phyloP scores from a whole-genome alignment of 2,888 invertebrate genomes.

The Hypolimnas misippus region DNA sequence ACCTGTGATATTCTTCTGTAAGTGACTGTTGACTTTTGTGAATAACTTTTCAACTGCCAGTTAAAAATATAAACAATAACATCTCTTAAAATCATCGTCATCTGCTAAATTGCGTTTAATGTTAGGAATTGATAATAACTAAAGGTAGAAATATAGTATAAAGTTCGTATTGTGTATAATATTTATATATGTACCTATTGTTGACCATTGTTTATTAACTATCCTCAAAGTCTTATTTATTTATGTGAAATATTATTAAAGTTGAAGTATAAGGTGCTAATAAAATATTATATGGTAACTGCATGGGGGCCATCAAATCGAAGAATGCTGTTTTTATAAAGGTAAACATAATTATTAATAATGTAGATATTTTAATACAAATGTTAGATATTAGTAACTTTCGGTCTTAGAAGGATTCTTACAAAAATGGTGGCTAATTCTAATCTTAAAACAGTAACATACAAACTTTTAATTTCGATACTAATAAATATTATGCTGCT shows the following conservation, averaged over 20 bases:
- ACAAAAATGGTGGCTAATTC: neutral
- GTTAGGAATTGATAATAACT: conserved; percentile 50
- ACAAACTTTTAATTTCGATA: no score
- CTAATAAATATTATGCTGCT: no score
- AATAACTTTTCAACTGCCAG: conserved; percentile 65
- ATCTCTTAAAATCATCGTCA: conserved; percentile 55
- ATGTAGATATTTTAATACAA: conserved; percentile 7
- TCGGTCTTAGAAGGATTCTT: neutral
- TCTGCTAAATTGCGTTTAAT: conserved; percentile 50
- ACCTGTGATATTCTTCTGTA: conserved; percentile 75
- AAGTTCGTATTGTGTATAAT: conserved; percentile 37
- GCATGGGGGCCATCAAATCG: conserved; percentile 80
- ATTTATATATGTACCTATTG: conserved; percentile 49
- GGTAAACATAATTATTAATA: conserved; percentile 53
- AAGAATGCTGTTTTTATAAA: conserved; percentile 68
- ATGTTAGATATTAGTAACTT: neutral
- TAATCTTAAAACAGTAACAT: no score
- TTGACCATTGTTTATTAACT: conserved; percentile 40
- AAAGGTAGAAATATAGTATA: conserved; percentile 30
- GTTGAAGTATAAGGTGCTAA: conserved; percentile 35
- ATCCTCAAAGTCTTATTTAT: conserved; percentile 29
- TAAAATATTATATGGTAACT: conserved; percentile 57
- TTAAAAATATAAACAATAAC: conserved; percentile 54
- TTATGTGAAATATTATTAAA: conserved; percentile 25
- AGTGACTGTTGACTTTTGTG: conserved; percentile 61